Percentiles rank a stretch among this genome's conserved stretches.
Conservation (phyloP, 2,113 vertebrate genomes). For the Sardina pilchardus region DNA sequence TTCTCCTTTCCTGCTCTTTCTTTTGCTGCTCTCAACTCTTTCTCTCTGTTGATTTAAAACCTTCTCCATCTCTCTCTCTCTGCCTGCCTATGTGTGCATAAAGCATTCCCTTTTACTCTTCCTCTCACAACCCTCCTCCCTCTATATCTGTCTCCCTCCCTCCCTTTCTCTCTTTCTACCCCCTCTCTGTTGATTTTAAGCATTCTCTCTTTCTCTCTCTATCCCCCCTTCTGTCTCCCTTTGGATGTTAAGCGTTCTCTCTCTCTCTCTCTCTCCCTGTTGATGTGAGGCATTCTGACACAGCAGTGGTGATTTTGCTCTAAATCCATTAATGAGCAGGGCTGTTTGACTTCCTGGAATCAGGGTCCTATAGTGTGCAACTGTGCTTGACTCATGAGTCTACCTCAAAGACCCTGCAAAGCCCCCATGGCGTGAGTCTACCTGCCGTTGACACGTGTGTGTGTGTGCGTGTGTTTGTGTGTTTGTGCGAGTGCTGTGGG, state of each 20-base stretch:
- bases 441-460: background rate
- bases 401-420: background rate
- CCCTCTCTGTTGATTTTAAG: background rate
- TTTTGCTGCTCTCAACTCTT: background rate
- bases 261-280: background rate
- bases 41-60: background rate
- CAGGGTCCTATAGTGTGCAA: background rate
- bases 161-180: background rate
- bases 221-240: background rate
- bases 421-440: background rate
- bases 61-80: background rate
- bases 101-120: background rate
- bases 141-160: background rate
- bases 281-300: slow-evolving; percentile 1
- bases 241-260: background rate
- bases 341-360: slow-evolving; percentile 3
- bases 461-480: slow-evolving; percentile 18
- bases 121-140: background rate
- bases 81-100: background rate
- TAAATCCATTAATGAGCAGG: slow-evolving; percentile 6
- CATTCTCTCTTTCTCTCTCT: background rate
- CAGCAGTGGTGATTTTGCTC: background rate
- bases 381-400: background rate
- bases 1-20: background rate
- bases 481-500: background rate